Evolutionary conservation across 2,888 invertebrate species (phyloP), one percentile per base, ranked within the genome.

Genomic region (Heliconius charithonia): DNA sequence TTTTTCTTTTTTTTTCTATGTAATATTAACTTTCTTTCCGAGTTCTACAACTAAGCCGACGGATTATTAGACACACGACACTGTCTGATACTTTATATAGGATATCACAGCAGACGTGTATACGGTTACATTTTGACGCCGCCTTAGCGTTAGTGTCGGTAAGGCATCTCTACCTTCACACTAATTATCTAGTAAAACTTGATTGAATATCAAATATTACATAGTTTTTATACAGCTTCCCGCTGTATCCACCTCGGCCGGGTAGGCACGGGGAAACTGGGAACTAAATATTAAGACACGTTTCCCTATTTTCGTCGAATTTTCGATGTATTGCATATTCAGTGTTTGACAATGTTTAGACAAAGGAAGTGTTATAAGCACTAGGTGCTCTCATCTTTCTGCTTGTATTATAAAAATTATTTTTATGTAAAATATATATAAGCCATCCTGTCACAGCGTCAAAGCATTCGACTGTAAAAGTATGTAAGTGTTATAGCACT

Each of bases 21-120:
- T 45, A 45, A 45, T 16, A 16, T 45, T 13, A 13, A 22, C 59
- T 59, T 59, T 9, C 9, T 59, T 59, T 22, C n/a, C 6, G 25
- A 62, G 12, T 13, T 27, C 13, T 13, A 63, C 12, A 6, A 63
- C 62, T 27, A 7, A 27, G 25, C 13, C 62, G 10, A 63, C 13
- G 62, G 27, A 63, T 67, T 37, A 67, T 10, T 4, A 4, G 37
- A 67, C n/a, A 67, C n/a, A 37, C 37, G 67, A 67, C 67, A 67
- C 67, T n/a, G n/a, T 67, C 37, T 67, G n/a, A 67, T 67, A n/a
- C 37, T n/a, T n/a, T 37, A 67, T 37, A n/a, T 66, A 37, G 37
- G 37, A 66, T 66, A n/a, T n/a, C 37, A 19, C 4, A 4, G 59
- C 4, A 62, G 27, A 62, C 62, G 25, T 4, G 62, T 63, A 63